Conservation (phyloP, 2,797 vertebrate genomes). For the Parauchenoglanis punctatus region DNA sequence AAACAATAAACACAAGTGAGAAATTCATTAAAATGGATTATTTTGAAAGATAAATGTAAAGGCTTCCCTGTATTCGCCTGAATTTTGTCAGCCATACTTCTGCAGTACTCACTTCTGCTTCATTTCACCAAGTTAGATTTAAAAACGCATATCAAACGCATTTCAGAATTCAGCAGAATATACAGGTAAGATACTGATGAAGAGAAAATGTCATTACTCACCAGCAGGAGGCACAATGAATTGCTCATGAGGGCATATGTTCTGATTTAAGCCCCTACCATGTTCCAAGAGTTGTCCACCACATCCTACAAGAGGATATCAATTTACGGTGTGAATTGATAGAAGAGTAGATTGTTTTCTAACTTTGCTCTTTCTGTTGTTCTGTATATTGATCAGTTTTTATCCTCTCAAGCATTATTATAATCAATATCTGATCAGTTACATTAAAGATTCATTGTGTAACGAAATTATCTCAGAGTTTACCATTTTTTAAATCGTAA, state of each 20-base stretch:
- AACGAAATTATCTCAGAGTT: background rate
- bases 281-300: background rate
- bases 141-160: background rate
- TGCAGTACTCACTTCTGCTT: background rate
- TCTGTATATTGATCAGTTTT: background rate
- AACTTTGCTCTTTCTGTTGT: background rate
- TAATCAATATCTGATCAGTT: background rate
- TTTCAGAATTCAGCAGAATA: background rate
- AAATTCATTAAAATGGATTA: background rate
- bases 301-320: background rate
- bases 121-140: background rate
- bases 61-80: background rate
- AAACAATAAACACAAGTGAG: background rate
- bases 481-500: background rate
- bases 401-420: background rate
- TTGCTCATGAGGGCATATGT: background rate
- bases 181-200: background rate
- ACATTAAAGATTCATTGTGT: background rate
- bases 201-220: background rate
- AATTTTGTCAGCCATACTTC: background rate
- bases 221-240: background rate
- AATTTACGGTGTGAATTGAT: background rate
- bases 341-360: background rate
- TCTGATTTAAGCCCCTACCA: background rate
- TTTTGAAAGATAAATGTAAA: background rate